Percentiles rank a stretch among this genome's conserved stretches.
Evolutionary conservation across 2,888 invertebrate genomes (phyloP).

Genomic region (Pherbina coryleti): DNA sequence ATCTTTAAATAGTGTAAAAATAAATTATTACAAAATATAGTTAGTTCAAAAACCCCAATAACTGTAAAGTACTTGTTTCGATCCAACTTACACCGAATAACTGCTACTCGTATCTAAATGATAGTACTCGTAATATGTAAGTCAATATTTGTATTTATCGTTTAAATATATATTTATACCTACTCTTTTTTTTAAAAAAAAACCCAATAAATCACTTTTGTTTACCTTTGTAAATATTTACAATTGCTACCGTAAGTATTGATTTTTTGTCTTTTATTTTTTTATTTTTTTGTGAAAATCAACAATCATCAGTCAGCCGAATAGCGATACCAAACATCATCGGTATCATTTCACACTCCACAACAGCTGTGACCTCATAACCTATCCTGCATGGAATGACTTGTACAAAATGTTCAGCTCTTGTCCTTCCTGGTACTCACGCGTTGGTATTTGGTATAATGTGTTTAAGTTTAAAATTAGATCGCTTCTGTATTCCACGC

Average conservation of each 20-base stretch:
- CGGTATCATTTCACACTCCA: not conserved
- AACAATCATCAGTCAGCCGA: not conserved
- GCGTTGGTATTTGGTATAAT: not conserved
- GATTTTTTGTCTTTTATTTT: too few species aligned
- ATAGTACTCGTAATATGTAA: too few species aligned
- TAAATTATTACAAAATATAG: too few species aligned
- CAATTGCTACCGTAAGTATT: not conserved
- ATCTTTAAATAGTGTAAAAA: too few species aligned
- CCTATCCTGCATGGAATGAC: not conserved
- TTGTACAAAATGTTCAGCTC: not conserved
- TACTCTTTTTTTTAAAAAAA: not conserved
- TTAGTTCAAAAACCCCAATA: too few species aligned
- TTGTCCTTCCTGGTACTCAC: conserved; percentile 28
- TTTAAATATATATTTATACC: too few species aligned
- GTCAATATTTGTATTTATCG: too few species aligned
- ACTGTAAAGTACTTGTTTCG: too few species aligned
- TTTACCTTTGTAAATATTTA: not conserved
- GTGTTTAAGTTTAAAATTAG: conserved; percentile 31
- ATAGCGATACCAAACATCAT: not conserved
- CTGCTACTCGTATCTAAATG: too few species aligned
- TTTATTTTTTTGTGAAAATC: not conserved
- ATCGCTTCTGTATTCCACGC: conserved; percentile 34
- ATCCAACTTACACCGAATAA: too few species aligned
- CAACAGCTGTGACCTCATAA: conserved; percentile 8
- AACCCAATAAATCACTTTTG: not conserved